A percentile compares a stretch with the other conserved stretches of the same genome.
Evolutionary conservation across 1,140 invertebrate genomes (phyloP).

Genomic region (Colletes latitarsis): DNA sequence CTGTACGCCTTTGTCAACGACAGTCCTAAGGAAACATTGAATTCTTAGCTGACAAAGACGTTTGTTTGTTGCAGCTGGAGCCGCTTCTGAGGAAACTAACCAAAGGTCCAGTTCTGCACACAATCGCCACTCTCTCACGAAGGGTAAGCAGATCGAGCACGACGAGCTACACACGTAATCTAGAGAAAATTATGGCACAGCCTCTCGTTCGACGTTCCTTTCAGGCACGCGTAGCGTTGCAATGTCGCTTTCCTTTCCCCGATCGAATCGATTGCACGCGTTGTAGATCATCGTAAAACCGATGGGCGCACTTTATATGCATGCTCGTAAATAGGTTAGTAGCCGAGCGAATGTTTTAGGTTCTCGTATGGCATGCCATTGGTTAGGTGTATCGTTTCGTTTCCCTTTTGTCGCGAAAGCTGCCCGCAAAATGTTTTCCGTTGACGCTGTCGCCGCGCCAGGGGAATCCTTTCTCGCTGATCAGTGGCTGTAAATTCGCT

Average conservation of each 20-base stretch:
- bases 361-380: conserved; percentile 1
- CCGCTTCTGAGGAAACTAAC: conserved; percentile 79
- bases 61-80: conserved; percentile 76
- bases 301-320: conserved; percentile 21
- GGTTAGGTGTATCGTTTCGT: conserved; percentile 9
- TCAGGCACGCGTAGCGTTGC: neutral
- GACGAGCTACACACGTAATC: neutral
- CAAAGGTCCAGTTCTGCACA: conserved; percentile 81
- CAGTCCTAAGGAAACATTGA: too few relatives aligned
- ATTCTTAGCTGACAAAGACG: neutral
- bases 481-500: conserved; percentile 34
- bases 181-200: neutral
- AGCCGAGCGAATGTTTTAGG: neutral
- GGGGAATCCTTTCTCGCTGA: conserved; percentile 25
- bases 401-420: conserved; percentile 1
- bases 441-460: neutral
- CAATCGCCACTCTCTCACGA: conserved; percentile 80
- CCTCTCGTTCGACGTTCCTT: neutral
- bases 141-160: conserved; percentile 71
- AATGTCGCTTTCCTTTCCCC: conserved; percentile 9
- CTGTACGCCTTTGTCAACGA: neutral
- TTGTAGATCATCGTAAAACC: neutral
- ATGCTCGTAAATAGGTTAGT: conserved; percentile 11
- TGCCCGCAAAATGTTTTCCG: conserved; percentile 7
- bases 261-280: neutral